These are phyloP conservation scores for Albula goreensis DNA, from an alignment of 2,113 vertebrate genomes.

Conservation along the genomic window DNA sequence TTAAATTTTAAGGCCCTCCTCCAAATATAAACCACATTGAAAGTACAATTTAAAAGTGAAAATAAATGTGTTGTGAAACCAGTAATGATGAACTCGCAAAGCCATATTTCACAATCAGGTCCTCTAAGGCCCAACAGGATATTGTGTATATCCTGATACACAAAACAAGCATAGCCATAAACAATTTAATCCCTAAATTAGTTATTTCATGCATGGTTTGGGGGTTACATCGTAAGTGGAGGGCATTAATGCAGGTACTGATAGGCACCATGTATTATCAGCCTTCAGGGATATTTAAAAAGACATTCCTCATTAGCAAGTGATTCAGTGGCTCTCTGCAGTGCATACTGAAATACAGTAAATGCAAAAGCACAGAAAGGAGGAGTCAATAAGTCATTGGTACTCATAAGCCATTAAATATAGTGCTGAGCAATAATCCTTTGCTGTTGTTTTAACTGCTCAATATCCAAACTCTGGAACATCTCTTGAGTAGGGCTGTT, in stretches of 20 bases:
- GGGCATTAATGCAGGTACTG: neutral
- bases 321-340: neutral
- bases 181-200: neutral
- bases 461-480: neutral
- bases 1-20: neutral
- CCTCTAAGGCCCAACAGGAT: neutral
- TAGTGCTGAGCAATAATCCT: neutral
- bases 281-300: neutral
- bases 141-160: neutral
- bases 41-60: neutral
- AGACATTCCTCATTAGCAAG: neutral
- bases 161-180: neutral
- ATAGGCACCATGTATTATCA: neutral
- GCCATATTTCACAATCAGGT: neutral
- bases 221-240: neutral
- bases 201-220: neutral
- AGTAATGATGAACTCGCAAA: neutral
- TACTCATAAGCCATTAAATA: neutral
- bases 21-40: neutral
- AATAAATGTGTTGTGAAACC: neutral
- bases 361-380: neutral
- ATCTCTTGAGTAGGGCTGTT: neutral
- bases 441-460: neutral
- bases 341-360: neutral
- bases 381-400: neutral